Percentiles rank a stretch among this genome's conserved stretches.
These are phyloP conservation scores for Ryuthela nishihirai DNA, from an alignment of 2,888 invertebrate species.

Conservation along the genomic window DNA sequence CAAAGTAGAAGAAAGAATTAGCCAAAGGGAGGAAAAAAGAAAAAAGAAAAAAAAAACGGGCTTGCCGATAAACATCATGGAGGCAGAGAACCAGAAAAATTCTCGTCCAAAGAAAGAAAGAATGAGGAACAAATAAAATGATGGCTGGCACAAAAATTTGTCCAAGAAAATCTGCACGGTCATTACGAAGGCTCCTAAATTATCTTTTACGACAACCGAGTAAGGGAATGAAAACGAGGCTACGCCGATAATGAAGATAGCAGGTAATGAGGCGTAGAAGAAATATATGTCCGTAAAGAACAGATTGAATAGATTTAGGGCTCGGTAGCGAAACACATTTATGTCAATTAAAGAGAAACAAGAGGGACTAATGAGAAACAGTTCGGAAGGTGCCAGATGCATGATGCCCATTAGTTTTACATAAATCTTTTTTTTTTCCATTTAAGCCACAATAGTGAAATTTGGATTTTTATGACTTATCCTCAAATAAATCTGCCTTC, in stretches of 20 bases:
- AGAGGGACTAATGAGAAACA: conserved; percentile 30
- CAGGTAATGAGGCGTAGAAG: conserved; percentile 25
- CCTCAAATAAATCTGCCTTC: too few species aligned
- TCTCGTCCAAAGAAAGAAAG: too few species aligned
- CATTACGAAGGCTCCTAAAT: conserved; percentile 31
- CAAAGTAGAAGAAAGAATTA: too few species aligned
- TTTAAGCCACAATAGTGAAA: too few species aligned
- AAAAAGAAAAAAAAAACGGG: background rate
- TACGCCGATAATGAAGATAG: conserved; percentile 33
- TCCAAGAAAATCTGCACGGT: conserved; percentile 16
- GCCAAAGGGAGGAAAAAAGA: conserved; percentile 13
- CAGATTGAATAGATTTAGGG: conserved; percentile 26
- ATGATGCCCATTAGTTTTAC: conserved; percentile 24
- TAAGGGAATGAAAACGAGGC: too few species aligned
- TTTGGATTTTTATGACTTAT: too few species aligned
- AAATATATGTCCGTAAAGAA: conserved; percentile 28
- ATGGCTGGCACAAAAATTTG: conserved; percentile 20
- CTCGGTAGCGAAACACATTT: conserved; percentile 22
- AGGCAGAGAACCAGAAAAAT: too few species aligned
- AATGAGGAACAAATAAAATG: conserved; percentile 26
- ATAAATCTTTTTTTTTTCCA: too few species aligned
- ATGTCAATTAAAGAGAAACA: conserved; percentile 33
- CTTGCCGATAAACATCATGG: too few species aligned
- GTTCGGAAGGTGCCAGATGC: conserved; percentile 29
- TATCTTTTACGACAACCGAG: conserved; percentile 14